Percentiles rank a stretch among this genome's conserved stretches.
phyloP scores from a whole-genome alignment of 2,888 invertebrate species.

The Scaeva pyrastri region DNA sequence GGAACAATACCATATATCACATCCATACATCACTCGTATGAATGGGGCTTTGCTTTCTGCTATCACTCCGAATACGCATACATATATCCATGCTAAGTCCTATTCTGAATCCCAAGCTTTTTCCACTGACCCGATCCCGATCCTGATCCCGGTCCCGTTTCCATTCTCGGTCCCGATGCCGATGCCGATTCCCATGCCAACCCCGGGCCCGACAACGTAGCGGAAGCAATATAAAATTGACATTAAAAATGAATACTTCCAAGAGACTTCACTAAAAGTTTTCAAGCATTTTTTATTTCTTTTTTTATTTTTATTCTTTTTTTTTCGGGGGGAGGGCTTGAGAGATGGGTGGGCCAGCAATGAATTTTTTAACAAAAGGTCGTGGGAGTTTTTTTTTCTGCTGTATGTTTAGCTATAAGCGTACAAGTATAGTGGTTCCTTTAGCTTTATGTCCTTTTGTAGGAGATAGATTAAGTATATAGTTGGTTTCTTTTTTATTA shows the following conservation, averaged over 20 bases:
- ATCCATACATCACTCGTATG: constrained; percentile 8
- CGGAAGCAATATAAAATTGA: constrained; percentile 70
- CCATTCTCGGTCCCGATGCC: neutral
- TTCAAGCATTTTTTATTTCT: constrained; percentile 42
- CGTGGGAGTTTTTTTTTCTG: constrained; percentile 53
- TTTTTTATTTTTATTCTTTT: constrained; percentile 16
- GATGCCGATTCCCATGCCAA: neutral
- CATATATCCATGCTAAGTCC: constrained; percentile 53
- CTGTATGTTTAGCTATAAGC: constrained; percentile 10
- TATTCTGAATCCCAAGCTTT: constrained; percentile 26
- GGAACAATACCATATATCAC: constrained; percentile 19
- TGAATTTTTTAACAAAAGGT: constrained; percentile 72
- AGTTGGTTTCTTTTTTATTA: constrained; percentile 51
- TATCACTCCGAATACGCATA: constrained; percentile 51
- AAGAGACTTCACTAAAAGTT: constrained; percentile 70
- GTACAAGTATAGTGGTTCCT: constrained; percentile 26
- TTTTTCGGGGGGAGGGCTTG: constrained; percentile 4
- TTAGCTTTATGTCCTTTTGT: constrained; percentile 40
- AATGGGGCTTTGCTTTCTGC: neutral
- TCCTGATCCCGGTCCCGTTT: neutral
- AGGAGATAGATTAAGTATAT: constrained; percentile 46
- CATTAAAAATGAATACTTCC: constrained; percentile 73
- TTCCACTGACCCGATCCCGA: constrained; percentile 20
- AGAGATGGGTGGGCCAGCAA: constrained; percentile 42
- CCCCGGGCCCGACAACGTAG: neutral